Base-by-base conservation (phyloP, 1,140 invertebrate species). In the Gonatopus flavifemur region DNA sequence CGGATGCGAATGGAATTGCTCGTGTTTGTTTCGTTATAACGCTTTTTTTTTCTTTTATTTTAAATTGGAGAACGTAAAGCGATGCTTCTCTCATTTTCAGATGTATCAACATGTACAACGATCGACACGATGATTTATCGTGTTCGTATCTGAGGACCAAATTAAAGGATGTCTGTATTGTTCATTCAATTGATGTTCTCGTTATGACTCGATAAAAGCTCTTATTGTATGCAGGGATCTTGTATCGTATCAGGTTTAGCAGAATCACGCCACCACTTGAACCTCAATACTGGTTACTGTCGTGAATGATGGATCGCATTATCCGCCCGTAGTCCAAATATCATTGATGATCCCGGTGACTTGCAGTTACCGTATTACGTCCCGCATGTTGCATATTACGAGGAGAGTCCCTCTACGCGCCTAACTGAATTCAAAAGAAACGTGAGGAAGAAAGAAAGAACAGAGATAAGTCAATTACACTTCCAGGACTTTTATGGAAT, bases 361-460 rank as follows among this genome's bases (percentile, higher is more conserved):
- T 71, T 67, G 70, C 70, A 69, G 32, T 48, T 52, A 55, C 48
- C 54, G 64, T 66, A 69, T 71, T 71, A 71, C 62, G 53, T 63
- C 59, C 55, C 60, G 64, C 66, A 59, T 69, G 57, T 69, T 63
- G 58, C 60, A 48, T 48, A 59, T 68, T 57, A 52, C 49, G 52
- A 48, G 59, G 48, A 62, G 67, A 66, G 62, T 66, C 49, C 49
- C 43, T 15, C 18, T 28, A 40, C 35, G 38, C 48, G 46, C 9
- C 45, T 55, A 41, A 32, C 13, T 33, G 19, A 28, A 9, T 3
- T 25, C 25, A 15, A 13, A 19, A 22, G 16, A 12, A 10, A 24
- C 21, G 24, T 18, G 9, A 37, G 18, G 19, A 9, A 19, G 8
- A 1, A 9, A 37, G 36, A 13, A 18, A 19, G 9, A 18, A 36